Base-by-base conservation (phyloP, 2,797 vertebrate species). In the Ctenopoma kingsleyae region DNA sequence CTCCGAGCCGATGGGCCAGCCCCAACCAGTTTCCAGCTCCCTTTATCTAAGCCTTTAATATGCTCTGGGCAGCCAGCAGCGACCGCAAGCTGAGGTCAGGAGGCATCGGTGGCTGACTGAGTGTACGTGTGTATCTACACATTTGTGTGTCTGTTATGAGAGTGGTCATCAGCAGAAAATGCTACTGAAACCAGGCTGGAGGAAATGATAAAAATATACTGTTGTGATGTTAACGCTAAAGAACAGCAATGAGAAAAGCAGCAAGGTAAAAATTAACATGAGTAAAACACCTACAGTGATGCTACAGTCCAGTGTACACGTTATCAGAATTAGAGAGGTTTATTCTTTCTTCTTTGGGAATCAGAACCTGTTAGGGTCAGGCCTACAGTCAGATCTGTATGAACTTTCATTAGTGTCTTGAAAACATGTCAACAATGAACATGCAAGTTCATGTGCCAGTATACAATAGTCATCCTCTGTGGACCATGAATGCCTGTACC, bases 11-110 rank as follows among this genome's bases (percentile, higher is more conserved):
- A 87, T 89, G 90, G 89, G 67, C 88, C 87, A 81, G 88, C 83
- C 85, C 85, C 79, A 81, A 83, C 83, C 78, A 74, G 81, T 82
- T 84, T 87, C 86, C 88, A 88, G 69, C 78, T 86, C 85, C 81
- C 89, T 91, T 90, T 90, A 89, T 93, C 91, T 92, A 89, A 92
- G 90, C 88, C 91, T 90, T 89, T 92, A 91, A 91, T 91, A 90
- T 89, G 81, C 88, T 90, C 88, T 83, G 90, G 85, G 86, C 88
- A 89, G 85, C 71, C 81, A 82, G 81, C 82, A 80, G 81, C 65
- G 20, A 87, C 87, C 71, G 25, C 83, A 80, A 87, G 80, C 83
- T 90, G 83, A 89, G 82, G 87, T 87, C 89, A 89, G 88, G 76
- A 82, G 77, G 65, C 76, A 77, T 68, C 43, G 19, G 65, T 71